Conservation (phyloP, 2,888 invertebrate species). For the Andrena dorsata region DNA sequence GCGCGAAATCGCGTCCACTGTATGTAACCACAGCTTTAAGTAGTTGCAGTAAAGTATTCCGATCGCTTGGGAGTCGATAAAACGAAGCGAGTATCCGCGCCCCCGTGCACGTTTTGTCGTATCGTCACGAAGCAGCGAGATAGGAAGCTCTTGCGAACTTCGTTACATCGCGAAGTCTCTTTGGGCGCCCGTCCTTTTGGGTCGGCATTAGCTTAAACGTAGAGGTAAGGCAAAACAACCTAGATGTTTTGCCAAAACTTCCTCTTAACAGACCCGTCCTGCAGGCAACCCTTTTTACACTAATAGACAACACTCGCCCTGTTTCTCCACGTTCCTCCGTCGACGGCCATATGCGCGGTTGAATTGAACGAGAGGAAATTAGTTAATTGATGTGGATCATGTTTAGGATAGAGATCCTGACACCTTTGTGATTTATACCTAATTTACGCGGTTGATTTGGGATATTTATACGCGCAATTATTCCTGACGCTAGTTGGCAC, state of each 20-base stretch:
- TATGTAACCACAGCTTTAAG: not conserved
- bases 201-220: constrained; percentile 56
- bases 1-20: not conserved
- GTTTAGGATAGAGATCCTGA: too few species aligned
- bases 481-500: too few species aligned
- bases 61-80: not conserved
- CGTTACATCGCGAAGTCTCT: constrained; percentile 1
- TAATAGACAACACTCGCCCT: constrained; percentile 53
- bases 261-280: constrained; percentile 52
- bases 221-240: constrained; percentile 41
- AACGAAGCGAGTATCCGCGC: not conserved
- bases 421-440: too few species aligned
- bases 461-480: too few species aligned
- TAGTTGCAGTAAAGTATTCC: not conserved
- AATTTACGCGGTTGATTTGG: too few species aligned
- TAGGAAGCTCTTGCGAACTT: constrained; percentile 25
- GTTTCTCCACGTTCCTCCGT: constrained; percentile 44
- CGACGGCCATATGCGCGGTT: not conserved
- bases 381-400: constrained; percentile 39
- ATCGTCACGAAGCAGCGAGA: constrained; percentile 36
- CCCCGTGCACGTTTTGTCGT: constrained; percentile 1
- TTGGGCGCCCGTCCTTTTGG: constrained; percentile 21
- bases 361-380: constrained; percentile 39
- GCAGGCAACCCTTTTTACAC: constrained; percentile 56
- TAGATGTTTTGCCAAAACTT: constrained; percentile 57